A percentile compares a stretch with the other conserved stretches of the same genome.
These are phyloP conservation scores for Oreochromis tanganicae DNA, from an alignment of 2,113 vertebrate genomes.

Conservation along the genomic window DNA sequence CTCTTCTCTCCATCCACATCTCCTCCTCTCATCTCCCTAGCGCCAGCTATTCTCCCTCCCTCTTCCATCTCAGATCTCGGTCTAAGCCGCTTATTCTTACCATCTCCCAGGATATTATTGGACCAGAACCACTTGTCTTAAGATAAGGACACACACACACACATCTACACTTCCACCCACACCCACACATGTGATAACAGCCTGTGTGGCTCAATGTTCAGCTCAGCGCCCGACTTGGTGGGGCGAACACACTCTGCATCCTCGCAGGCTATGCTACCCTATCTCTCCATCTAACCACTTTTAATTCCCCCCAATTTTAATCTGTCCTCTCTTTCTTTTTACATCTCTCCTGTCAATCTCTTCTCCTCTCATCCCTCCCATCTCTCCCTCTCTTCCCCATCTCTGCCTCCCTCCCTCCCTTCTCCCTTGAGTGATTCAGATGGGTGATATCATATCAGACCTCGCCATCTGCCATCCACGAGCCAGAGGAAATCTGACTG, in stretches of 20 bases:
- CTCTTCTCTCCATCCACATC: slow-evolving; percentile 45
- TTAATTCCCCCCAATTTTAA: slow-evolving; percentile 56
- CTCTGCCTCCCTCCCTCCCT: background rate
- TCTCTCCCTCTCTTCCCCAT: slow-evolving; percentile 10
- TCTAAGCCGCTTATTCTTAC: slow-evolving; percentile 72
- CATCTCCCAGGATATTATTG: slow-evolving; percentile 70
- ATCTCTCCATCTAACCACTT: slow-evolving; percentile 55
- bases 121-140: slow-evolving; percentile 76
- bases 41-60: slow-evolving; percentile 48
- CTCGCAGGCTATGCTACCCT: slow-evolving; percentile 18
- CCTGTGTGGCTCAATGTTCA: slow-evolving; percentile 56
- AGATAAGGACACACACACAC: slow-evolving; percentile 67
- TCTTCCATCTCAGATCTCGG: slow-evolving; percentile 56
- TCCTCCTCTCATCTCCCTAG: slow-evolving; percentile 49
- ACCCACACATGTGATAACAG: slow-evolving; percentile 68
- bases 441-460: slow-evolving; percentile 75
- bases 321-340: slow-evolving; percentile 41
- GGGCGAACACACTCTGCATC: slow-evolving; percentile 23
- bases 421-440: slow-evolving; percentile 68
- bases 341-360: slow-evolving; percentile 53
- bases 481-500: slow-evolving; percentile 77
- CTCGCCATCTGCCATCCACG: slow-evolving; percentile 72
- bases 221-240: slow-evolving; percentile 33
- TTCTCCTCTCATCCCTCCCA: slow-evolving; percentile 41
- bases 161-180: slow-evolving; percentile 41